Conservation (phyloP, 2,113 vertebrate species). For the Callospermophilus lateralis region DNA sequence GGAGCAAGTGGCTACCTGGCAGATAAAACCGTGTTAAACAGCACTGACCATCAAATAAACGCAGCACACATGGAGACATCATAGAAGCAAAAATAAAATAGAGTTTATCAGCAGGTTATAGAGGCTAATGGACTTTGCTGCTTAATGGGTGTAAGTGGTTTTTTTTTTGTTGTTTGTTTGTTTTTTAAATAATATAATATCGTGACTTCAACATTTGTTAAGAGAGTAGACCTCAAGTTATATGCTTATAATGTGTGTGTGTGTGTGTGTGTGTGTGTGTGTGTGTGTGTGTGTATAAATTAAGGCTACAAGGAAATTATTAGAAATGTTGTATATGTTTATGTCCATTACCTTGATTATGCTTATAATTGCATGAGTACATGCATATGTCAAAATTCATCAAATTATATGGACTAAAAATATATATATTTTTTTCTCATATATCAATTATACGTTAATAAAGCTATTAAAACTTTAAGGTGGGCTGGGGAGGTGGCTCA, state of each 20-base stretch:
- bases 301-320: not conserved
- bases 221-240: not conserved
- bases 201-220: not conserved
- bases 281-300: too few relatives aligned
- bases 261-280: too few relatives aligned
- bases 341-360: not conserved
- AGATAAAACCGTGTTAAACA: not conserved
- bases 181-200: not conserved
- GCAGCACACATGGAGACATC: not conserved
- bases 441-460: not conserved
- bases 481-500: too few relatives aligned
- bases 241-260: not conserved
- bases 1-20: not conserved
- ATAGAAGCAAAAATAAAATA: not conserved
- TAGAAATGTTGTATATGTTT: too few relatives aligned
- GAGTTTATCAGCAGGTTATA: not conserved
- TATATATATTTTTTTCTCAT: not conserved
- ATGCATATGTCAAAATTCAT: too few relatives aligned
- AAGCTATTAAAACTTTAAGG: not conserved
- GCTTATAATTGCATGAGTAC: not conserved
- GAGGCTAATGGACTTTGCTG: not conserved
- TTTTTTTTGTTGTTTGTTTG: too few relatives aligned
- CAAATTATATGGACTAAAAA: not conserved
- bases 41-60: not conserved
- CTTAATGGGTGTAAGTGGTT: not conserved